phyloP scores from a whole-genome alignment of 2,113 vertebrate genomes.

The Thamnophis sirtalis region DNA sequence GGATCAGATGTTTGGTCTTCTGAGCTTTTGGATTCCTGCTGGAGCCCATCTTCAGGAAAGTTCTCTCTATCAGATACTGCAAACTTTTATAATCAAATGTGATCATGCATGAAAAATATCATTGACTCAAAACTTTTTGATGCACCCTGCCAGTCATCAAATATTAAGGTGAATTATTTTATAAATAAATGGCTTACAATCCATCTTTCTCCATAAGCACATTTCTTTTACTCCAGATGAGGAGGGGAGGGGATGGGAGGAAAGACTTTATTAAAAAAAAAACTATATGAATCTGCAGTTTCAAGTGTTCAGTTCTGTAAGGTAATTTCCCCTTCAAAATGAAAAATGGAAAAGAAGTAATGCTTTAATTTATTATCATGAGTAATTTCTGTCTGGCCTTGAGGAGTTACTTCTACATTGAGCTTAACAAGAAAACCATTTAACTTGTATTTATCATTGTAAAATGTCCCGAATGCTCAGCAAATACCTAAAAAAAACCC shows the following conservation, averaged over 20 bases:
- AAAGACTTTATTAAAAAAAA: conserved; percentile 33
- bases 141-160: not conserved
- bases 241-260: not conserved
- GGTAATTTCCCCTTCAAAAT: conserved; percentile 75
- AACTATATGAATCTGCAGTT: conserved; percentile 40
- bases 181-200: not conserved
- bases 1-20: too few species aligned
- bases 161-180: not conserved
- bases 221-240: conserved; percentile 10
- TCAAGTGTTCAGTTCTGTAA: conserved; percentile 65
- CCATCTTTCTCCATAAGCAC: not conserved
- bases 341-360: conserved; percentile 74
- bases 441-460: conserved; percentile 79
- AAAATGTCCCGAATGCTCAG: conserved; percentile 79
- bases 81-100: not conserved
- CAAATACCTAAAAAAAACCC: conserved; percentile 49
- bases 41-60: too few species aligned
- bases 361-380: conserved; percentile 82
- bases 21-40: too few species aligned
- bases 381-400: conserved; percentile 80
- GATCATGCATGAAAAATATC: not conserved
- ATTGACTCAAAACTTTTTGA: not conserved
- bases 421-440: conserved; percentile 77
- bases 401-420: conserved; percentile 72
- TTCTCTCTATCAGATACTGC: not conserved